phyloP scores from a whole-genome alignment of 1,140 invertebrate genomes.

The Bombus affinis region DNA sequence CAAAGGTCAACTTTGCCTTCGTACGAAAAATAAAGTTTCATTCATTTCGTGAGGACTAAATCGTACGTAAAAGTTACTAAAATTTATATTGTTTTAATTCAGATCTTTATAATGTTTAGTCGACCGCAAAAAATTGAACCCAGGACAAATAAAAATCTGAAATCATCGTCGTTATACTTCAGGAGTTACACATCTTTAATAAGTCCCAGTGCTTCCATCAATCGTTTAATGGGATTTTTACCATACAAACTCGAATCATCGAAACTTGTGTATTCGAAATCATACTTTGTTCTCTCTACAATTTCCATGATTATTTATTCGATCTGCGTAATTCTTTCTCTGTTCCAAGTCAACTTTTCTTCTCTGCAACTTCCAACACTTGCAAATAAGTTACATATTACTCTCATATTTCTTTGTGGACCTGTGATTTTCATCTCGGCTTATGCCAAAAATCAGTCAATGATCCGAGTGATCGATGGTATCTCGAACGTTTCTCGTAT shows the following conservation, averaged over 20 bases:
- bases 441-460: constrained; percentile 43
- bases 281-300: constrained; percentile 46
- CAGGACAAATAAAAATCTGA: too few relatives aligned
- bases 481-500: constrained; percentile 54
- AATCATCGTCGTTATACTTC: not conserved
- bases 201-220: constrained; percentile 30
- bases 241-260: constrained; percentile 52
- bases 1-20: too few relatives aligned
- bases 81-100: too few relatives aligned
- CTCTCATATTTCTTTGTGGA: constrained; percentile 60
- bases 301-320: constrained; percentile 3
- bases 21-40: too few relatives aligned
- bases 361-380: not conserved
- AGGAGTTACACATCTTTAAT: constrained; percentile 56
- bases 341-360: not conserved
- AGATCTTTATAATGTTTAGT: too few relatives aligned
- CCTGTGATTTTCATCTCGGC: constrained; percentile 33
- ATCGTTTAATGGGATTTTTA: constrained; percentile 58
- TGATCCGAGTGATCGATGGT: constrained; percentile 58
- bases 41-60: too few relatives aligned
- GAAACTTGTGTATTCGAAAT: constrained; percentile 32
- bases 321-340: not conserved
- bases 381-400: constrained; percentile 60
- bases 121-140: too few relatives aligned
- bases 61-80: too few relatives aligned